A percentile compares a stretch with the other conserved stretches of the same genome.
Evolutionary conservation across 2,797 vertebrate genomes (phyloP).

Genomic region (Mus caroli): DNA sequence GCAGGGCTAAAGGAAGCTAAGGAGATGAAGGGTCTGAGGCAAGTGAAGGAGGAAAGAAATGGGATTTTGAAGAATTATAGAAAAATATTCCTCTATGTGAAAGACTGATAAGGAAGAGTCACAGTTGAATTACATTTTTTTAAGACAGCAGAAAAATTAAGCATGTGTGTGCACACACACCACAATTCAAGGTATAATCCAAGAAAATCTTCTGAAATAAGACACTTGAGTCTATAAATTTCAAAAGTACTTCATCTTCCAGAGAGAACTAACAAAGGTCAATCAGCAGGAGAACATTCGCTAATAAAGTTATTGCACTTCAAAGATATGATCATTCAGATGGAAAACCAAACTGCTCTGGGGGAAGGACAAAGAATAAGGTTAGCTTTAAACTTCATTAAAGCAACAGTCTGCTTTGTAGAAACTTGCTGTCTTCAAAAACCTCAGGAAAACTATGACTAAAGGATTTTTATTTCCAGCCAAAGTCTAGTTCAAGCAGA

Average conservation of each 20-base stretch:
- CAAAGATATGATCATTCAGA: conserved; percentile 46
- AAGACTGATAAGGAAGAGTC: background rate
- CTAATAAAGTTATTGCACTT: conserved; percentile 42
- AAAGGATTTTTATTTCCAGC: conserved; percentile 63
- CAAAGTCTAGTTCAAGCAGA: conserved; percentile 50
- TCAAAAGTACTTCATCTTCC: conserved; percentile 42
- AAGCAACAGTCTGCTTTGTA: conserved; percentile 28
- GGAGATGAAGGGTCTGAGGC: background rate
- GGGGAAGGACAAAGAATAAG: conserved; percentile 14
- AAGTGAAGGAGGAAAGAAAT: background rate
- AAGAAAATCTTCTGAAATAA: conserved; percentile 65
- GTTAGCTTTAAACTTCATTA: conserved; percentile 9
- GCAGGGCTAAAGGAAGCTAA: conserved; percentile 26
- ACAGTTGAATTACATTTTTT: conserved; percentile 5
- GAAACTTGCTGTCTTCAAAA: conserved; percentile 61
- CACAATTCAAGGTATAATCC: conserved; percentile 24
- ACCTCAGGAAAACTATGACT: conserved; percentile 23
- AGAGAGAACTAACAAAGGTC: conserved; percentile 30
- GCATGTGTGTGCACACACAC: background rate
- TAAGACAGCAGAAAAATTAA: conserved; percentile 43
- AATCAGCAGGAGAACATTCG: background rate
- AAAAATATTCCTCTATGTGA: background rate
- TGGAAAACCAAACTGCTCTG: conserved; percentile 53
- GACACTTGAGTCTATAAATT: conserved; percentile 18
- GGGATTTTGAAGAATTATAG: background rate